Evolutionary conservation across 2,797 vertebrate species (phyloP), one percentile per base, ranked within the genome.

Genomic region (Otus scops): DNA sequence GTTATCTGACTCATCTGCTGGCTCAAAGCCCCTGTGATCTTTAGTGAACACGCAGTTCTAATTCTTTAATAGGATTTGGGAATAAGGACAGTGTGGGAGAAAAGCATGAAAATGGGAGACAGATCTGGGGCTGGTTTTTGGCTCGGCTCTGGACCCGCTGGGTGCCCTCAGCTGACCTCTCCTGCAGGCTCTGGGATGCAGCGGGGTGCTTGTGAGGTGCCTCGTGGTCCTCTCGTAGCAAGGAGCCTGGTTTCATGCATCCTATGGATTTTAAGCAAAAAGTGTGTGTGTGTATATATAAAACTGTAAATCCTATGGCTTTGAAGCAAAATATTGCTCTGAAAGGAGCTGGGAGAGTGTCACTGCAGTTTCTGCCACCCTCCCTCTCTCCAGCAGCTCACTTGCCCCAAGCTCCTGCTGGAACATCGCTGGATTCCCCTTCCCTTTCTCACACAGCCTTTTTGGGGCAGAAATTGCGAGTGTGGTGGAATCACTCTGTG

Each of bases 21-120:
- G 88, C 93, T 94, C 87, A 67, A 61, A 97, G 93, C 54, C 87
- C 81, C 92, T 89, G 51, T 85, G 93, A 85, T 94, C 92, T 91
- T 92, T 68, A 95, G 75, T 14, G 77, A 95, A 85, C 94, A 85
- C 5, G 1, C 4, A 0, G 80, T 39, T 95, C 89, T 95, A 92
- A 96, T 88, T 73, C 60, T 79, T 78, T 95, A 91, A 92, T 36
- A 48, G 83, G 77, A 51, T 80, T 81, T 57, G 53, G 78, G 92
- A 93, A 82, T 85, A 64, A 48, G 69, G 59, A 22, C 1, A 2
- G 21, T 45, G 85, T 38, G 53, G 69, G 67, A 85, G 61, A 77
- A 50, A 26, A 95, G 68, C 86, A 45, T 11, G 4, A 53, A 61
- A 79, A 63, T 13, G 39, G 79, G 86, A 79, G 53, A 13, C 5